phyloP scores from a whole-genome alignment of 2,888 invertebrate species.

The Troides oblongomaculatus region DNA sequence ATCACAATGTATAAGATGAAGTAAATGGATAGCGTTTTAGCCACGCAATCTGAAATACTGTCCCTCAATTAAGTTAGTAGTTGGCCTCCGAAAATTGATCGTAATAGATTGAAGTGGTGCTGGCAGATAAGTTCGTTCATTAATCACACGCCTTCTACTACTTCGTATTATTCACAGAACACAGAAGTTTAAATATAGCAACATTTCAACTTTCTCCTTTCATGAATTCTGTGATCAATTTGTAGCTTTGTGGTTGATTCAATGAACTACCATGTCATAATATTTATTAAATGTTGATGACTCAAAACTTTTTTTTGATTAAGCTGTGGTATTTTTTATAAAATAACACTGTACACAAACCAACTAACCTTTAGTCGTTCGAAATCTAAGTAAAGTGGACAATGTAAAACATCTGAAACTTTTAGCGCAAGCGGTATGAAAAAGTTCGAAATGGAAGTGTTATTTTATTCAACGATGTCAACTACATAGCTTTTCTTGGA shows the following conservation, averaged over 20 bases:
- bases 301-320: too few relatives aligned
- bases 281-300: background rate
- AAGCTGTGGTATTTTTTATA: background rate
- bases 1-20: constrained; percentile 12
- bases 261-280: background rate
- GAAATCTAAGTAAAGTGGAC: constrained; percentile 9
- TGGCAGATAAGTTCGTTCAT: constrained; percentile 35
- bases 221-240: constrained; percentile 8
- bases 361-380: background rate
- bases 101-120: constrained; percentile 33
- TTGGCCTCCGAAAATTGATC: constrained; percentile 33
- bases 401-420: constrained; percentile 18
- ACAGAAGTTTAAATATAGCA: constrained; percentile 22
- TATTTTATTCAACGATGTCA: constrained; percentile 23
- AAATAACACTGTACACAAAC: background rate
- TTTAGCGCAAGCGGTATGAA: constrained; percentile 12
- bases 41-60: constrained; percentile 23
- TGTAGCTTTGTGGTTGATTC: background rate
- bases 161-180: constrained; percentile 12
- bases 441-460: constrained; percentile 20
- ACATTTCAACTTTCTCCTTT: constrained; percentile 2
- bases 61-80: constrained; percentile 29
- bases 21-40: constrained; percentile 21
- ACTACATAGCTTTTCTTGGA: constrained; percentile 12
- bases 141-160: constrained; percentile 32